These are phyloP conservation scores for Solenodon paradoxus DNA, from an alignment of 2,113 vertebrate genomes.

Conservation along the genomic window DNA sequence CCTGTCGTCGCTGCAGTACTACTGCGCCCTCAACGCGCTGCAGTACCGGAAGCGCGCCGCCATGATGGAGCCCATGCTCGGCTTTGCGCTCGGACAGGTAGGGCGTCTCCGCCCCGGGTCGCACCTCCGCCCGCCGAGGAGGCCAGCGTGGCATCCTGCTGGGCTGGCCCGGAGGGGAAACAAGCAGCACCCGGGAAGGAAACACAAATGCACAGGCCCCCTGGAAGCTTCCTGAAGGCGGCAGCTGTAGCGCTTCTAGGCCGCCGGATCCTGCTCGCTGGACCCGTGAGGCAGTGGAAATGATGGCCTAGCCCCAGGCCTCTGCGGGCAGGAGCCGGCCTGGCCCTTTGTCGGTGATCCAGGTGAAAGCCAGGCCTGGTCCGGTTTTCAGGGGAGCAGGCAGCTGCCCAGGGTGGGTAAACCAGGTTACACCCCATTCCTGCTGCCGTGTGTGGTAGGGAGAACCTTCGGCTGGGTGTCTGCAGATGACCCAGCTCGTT, in stretches of 20 bases:
- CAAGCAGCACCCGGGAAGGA: neutral
- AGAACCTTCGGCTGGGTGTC: neutral
- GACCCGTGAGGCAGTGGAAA: neutral
- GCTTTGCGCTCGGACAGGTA: constrained; percentile 94
- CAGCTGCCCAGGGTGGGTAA: neutral
- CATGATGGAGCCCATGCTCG: constrained; percentile 96
- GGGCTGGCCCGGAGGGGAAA: neutral
- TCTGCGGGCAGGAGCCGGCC: neutral
- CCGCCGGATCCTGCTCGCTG: neutral
- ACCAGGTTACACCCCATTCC: accelerated
- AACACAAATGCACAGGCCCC: neutral
- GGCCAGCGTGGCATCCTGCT: neutral
- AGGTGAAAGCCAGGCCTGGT: neutral
- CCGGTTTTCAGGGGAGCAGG: neutral
- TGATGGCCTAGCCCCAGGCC: neutral
- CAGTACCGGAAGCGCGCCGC: constrained; percentile 95
- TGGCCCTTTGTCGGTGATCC: neutral
- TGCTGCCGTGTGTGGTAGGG: no score
- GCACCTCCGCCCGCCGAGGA: accelerated
- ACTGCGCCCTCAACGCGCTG: constrained; percentile 95
- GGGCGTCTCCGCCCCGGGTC: neutral
- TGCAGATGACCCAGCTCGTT: neutral
- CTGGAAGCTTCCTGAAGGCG: neutral
- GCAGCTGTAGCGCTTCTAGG: neutral
- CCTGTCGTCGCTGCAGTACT: constrained; percentile 95